Evolutionary conservation across 2,113 vertebrate genomes (phyloP).

Genomic region (Danionella cerebrum): DNA sequence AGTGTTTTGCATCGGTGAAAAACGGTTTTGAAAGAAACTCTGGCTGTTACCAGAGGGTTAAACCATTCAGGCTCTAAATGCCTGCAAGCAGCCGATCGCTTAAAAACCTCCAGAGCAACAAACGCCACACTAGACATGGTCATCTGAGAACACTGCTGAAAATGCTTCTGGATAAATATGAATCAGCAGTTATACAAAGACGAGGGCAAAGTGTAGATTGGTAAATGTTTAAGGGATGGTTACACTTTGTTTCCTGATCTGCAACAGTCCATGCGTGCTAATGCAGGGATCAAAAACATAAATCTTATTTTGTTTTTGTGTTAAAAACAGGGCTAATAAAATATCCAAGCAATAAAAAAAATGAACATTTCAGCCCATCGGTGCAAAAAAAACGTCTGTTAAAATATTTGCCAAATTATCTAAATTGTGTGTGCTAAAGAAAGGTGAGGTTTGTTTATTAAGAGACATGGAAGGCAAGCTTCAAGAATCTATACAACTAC

Average conservation of each 20-base stretch:
- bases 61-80: not conserved
- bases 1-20: not conserved
- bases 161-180: not conserved
- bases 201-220: not conserved
- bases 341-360: too few species aligned
- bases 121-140: not conserved
- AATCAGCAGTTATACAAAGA: not conserved
- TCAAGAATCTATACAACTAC: too few species aligned
- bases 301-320: too few species aligned
- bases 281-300: too few species aligned
- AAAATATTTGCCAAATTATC: too few species aligned
- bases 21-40: not conserved
- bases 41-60: not conserved
- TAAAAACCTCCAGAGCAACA: not conserved
- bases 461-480: too few species aligned
- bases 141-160: constrained; percentile 34
- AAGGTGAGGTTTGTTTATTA: too few species aligned
- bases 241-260: not conserved
- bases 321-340: too few species aligned
- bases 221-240: not conserved
- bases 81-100: not conserved
- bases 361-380: too few species aligned
- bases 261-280: too few species aligned
- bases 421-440: too few species aligned
- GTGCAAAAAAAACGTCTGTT: too few species aligned